These are phyloP conservation scores for Sebastes hubbsi DNA, from an alignment of 2,797 vertebrate species.

Conservation along the genomic window DNA sequence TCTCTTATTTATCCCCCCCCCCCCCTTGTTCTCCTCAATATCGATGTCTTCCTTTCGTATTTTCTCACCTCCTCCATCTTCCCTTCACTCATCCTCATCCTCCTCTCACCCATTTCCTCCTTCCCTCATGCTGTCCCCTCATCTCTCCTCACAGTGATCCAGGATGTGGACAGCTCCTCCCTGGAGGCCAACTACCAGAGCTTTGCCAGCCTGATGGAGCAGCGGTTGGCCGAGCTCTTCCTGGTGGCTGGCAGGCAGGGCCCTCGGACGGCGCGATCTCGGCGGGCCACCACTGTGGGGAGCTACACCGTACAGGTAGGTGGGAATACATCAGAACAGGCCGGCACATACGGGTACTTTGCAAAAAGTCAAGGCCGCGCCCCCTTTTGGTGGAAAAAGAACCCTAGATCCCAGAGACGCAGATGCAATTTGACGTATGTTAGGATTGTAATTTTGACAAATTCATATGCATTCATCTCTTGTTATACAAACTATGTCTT, in stretches of 20 bases:
- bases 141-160: conserved; percentile 86
- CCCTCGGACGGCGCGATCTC: conserved; percentile 73
- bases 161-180: conserved; percentile 92
- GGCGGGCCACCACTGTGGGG: conserved; percentile 89
- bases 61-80: not conserved
- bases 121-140: not conserved
- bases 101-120: not conserved
- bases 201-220: conserved; percentile 96
- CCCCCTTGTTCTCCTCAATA: not conserved
- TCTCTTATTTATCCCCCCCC: not conserved
- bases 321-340: not conserved
- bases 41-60: not conserved
- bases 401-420: too few species aligned
- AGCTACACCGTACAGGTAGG: conserved; percentile 92
- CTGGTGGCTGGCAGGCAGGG: conserved; percentile 91
- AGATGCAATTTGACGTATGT: too few species aligned
- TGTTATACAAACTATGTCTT: too few species aligned
- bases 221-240: conserved; percentile 93
- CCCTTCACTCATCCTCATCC: not conserved
- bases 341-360: too few species aligned
- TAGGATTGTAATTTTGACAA: too few species aligned
- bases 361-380: too few species aligned
- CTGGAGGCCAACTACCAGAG: conserved; percentile 95
- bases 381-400: too few species aligned
- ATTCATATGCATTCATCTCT: too few species aligned